Percentiles rank a stretch among this genome's conserved stretches.
Evolutionary conservation across 2,797 vertebrate species (phyloP).

Genomic region (Molossus molossus): DNA sequence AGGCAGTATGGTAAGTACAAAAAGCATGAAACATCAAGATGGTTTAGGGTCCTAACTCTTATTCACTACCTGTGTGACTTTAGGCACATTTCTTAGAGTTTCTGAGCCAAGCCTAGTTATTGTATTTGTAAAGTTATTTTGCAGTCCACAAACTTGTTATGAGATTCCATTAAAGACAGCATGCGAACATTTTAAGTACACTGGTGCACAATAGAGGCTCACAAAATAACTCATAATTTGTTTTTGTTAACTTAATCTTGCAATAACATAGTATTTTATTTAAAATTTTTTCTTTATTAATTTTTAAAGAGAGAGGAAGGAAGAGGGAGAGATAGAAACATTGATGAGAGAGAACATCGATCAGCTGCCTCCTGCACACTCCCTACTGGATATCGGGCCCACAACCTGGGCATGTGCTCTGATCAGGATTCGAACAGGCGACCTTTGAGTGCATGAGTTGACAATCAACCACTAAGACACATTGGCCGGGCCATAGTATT

Average conservation of each 20-base stretch:
- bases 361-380: too few species aligned
- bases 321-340: too few species aligned
- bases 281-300: too few species aligned
- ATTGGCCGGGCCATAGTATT: neutral
- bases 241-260: constrained; percentile 12
- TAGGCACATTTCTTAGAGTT: neutral
- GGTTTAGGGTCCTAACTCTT: neutral
- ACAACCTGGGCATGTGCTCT: too few species aligned
- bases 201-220: neutral
- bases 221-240: neutral
- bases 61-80: neutral
- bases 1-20: neutral
- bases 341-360: too few species aligned
- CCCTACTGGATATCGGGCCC: too few species aligned
- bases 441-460: too few species aligned
- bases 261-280: neutral
- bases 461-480: too few species aligned
- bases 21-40: neutral
- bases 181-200: neutral
- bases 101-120: neutral
- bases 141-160: neutral
- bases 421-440: too few species aligned
- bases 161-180: neutral
- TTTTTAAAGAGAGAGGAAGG: too few species aligned
- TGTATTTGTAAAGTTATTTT: neutral